phyloP scores from a whole-genome alignment of 1,140 invertebrate species.

The Acromyrmex echinatior region DNA sequence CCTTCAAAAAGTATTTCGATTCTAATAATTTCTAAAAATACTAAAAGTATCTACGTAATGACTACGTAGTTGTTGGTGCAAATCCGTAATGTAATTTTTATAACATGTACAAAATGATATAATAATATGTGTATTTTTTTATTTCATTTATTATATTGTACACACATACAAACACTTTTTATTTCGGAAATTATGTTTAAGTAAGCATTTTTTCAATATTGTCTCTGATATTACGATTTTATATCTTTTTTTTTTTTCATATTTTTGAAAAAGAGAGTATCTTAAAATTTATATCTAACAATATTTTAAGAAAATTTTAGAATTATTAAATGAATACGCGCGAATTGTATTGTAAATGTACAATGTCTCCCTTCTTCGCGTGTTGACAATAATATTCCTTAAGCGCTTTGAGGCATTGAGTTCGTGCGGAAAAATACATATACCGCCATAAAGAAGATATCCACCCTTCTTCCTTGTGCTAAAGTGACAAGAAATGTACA shows the following conservation, averaged over 20 bases:
- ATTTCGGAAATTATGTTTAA: background rate
- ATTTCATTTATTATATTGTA: no score
- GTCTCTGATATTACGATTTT: background rate
- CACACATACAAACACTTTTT: no score
- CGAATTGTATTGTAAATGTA: background rate
- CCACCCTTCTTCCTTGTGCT: slow-evolving; percentile 31
- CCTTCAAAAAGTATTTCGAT: background rate
- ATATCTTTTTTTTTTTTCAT: background rate
- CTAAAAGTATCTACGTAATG: background rate
- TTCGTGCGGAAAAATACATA: slow-evolving; percentile 51
- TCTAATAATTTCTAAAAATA: background rate
- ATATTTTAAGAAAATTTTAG: background rate
- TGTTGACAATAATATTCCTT: slow-evolving; percentile 47
- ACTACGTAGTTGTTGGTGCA: no score
- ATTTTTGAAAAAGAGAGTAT: background rate
- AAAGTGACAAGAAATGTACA: slow-evolving; percentile 57
- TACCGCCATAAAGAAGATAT: slow-evolving; percentile 42
- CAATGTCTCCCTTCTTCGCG: background rate
- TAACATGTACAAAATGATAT: no score
- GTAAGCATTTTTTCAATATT: background rate
- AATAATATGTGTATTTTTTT: no score
- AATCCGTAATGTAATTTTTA: no score
- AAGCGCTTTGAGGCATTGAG: slow-evolving; percentile 2
- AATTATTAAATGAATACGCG: slow-evolving; percentile 24
- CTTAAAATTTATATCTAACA: background rate